These are phyloP conservation scores for Camarhynchus parvulus DNA, from an alignment of 2,113 vertebrate species.

Conservation along the genomic window DNA sequence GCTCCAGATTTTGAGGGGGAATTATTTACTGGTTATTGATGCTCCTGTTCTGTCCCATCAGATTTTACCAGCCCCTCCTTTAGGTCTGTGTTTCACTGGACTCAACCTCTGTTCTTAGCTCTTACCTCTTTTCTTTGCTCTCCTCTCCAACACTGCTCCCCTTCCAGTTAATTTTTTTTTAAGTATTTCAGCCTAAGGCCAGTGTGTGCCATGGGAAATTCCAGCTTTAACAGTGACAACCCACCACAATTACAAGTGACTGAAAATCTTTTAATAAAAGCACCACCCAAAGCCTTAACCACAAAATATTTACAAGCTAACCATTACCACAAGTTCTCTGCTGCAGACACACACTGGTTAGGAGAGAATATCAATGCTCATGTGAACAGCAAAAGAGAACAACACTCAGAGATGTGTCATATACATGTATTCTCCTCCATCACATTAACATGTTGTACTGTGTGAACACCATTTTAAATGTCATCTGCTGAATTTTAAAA, in stretches of 20 bases:
- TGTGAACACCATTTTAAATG: background rate
- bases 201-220: accelerated
- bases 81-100: background rate
- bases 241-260: background rate
- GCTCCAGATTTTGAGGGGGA: background rate
- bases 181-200: background rate
- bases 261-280: background rate
- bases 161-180: background rate
- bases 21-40: background rate
- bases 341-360: background rate
- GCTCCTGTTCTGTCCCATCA: background rate
- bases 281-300: background rate
- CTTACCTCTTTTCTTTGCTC: background rate
- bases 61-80: background rate
- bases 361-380: background rate
- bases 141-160: background rate
- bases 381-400: background rate
- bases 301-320: background rate
- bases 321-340: background rate
- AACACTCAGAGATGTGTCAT: background rate
- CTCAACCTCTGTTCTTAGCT: background rate
- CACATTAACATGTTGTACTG: background rate
- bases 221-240: background rate
- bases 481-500: background rate
- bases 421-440: background rate